Percentiles rank a stretch among this genome's conserved stretches.
Evolutionary conservation across 2,797 vertebrate genomes (phyloP).

Genomic region (Phrynocephalus forsythii): DNA sequence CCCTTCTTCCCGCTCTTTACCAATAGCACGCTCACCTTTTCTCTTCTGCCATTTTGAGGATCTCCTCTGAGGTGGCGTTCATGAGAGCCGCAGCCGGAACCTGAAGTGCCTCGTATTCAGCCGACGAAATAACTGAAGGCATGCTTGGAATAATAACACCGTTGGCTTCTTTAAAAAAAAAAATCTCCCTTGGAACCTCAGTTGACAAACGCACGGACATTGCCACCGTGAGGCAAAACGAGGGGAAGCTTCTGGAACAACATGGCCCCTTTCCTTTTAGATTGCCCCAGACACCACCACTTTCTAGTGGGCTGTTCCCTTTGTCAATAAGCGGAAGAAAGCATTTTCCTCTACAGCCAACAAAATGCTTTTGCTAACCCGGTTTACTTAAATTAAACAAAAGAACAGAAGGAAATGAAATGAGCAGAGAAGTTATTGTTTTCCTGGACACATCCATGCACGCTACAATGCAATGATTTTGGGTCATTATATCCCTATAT

Average conservation of each 20-base stretch:
- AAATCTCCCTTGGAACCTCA: too few species aligned
- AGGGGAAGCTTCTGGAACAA: not conserved
- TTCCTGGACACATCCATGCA: not conserved
- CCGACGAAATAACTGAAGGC: slow-evolving; percentile 83
- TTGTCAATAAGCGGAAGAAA: not conserved
- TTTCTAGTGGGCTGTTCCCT: not conserved
- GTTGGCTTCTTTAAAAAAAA: not conserved
- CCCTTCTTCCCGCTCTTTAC: not conserved
- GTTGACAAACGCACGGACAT: too few species aligned
- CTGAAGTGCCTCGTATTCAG: slow-evolving; percentile 83
- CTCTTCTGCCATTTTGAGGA: slow-evolving; percentile 82
- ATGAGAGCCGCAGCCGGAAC: slow-evolving; percentile 81
- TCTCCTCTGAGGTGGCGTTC: slow-evolving; percentile 80
- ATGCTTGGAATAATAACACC: slow-evolving; percentile 62
- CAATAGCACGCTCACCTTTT: slow-evolving; percentile 76
- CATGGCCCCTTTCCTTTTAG: not conserved
- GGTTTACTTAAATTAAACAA: not conserved
- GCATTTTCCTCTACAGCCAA: not conserved
- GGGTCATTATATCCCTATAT: not conserved
- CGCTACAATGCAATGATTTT: not conserved
- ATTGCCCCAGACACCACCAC: not conserved
- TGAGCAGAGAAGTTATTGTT: not conserved
- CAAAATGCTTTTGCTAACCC: not conserved
- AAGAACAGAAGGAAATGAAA: not conserved
- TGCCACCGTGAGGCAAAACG: not conserved